These are phyloP conservation scores for Armadillidium nasatum DNA, from an alignment of 1,140 invertebrate species.

Conservation along the genomic window DNA sequence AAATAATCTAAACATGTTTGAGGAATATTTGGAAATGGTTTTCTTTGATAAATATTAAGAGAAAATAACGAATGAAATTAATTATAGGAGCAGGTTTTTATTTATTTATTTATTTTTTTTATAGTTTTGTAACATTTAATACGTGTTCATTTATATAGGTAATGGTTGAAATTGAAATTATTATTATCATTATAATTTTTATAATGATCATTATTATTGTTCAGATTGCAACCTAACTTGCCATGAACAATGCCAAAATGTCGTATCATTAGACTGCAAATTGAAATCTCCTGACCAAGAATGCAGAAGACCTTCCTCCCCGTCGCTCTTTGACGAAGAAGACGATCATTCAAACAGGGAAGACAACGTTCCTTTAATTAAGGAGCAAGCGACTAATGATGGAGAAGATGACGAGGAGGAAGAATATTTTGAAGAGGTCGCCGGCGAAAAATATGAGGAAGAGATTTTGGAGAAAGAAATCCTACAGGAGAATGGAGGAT, in stretches of 20 bases:
- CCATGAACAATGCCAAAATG: slow-evolving; percentile 24
- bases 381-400: not conserved
- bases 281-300: not conserved
- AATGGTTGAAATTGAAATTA: too few relatives aligned
- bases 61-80: too few relatives aligned
- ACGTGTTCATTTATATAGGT: too few relatives aligned
- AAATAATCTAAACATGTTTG: too few relatives aligned
- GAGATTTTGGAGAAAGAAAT: not conserved
- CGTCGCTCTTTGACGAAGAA: not conserved
- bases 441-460: not conserved
- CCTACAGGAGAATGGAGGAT: not conserved
- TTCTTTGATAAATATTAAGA: too few relatives aligned
- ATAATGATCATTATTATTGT: not conserved
- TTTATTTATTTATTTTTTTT: too few relatives aligned
- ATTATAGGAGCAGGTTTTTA: too few relatives aligned
- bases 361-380: not conserved
- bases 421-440: not conserved
- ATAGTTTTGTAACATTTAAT: too few relatives aligned
- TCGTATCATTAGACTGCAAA: slow-evolving; percentile 27
- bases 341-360: not conserved
- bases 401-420: not conserved
- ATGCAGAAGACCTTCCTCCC: not conserved
- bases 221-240: slow-evolving; percentile 25
- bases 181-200: too few relatives aligned
- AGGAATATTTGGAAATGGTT: too few relatives aligned